Percentiles rank a stretch among this genome's conserved stretches.
Evolutionary conservation across 2,113 vertebrate genomes (phyloP).

Genomic region (Serilophus lunatus): DNA sequence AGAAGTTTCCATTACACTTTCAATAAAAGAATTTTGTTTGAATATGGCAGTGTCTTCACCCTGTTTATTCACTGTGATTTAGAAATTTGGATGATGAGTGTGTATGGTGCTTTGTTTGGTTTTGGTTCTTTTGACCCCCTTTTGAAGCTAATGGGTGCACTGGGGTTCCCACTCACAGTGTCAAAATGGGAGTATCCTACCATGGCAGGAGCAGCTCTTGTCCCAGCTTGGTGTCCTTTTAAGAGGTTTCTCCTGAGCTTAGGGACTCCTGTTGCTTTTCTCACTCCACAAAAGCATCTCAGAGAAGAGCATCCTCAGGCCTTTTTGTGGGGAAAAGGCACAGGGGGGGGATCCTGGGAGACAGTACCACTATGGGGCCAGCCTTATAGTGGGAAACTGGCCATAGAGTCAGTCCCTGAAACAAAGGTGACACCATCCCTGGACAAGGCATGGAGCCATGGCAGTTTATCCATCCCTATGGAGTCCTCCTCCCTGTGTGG

Average conservation of each 20-base stretch:
- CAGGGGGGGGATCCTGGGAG: background rate
- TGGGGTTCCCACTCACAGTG: background rate
- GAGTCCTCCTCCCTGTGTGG: accelerated
- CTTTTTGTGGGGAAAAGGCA: accelerated
- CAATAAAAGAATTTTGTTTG: constrained; percentile 79
- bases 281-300: background rate
- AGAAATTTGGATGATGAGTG: background rate
- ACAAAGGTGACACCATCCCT: background rate
- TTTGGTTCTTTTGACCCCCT: background rate
- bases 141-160: background rate
- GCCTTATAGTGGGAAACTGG: background rate
- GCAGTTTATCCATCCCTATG: too few relatives aligned
- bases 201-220: background rate
- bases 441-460: background rate
- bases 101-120: background rate
- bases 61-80: background rate
- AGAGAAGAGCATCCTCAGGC: background rate
- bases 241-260: background rate
- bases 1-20: constrained; percentile 88
- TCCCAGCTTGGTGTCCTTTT: background rate
- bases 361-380: background rate
- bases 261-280: background rate
- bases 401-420: accelerated
- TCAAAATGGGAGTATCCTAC: background rate
- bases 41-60: background rate